Conservation (phyloP, 2,113 vertebrate species). For the Embiotoca jacksoni region DNA sequence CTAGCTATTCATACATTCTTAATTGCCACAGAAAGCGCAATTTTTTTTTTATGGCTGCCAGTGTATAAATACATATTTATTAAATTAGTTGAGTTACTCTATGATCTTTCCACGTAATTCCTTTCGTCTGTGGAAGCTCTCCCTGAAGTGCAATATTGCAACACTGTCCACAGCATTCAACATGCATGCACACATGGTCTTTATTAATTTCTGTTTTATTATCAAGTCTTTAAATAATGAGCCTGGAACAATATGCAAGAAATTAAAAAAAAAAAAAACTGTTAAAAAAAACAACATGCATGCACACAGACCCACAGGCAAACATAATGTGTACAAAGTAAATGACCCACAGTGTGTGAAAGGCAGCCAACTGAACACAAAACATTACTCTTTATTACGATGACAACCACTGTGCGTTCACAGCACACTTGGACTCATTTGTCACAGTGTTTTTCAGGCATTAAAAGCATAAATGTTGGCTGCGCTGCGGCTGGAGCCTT, state of each 20-base stretch:
- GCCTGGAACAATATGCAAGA: constrained; percentile 10
- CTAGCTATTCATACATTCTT: not conserved
- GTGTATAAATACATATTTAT: not conserved
- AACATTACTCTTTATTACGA: constrained; percentile 68
- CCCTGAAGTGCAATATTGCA: not conserved
- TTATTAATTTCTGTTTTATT: constrained; percentile 38
- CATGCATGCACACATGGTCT: constrained; percentile 18
- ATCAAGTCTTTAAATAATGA: constrained; percentile 41
- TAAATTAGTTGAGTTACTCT: not conserved
- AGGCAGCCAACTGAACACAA: constrained; percentile 44
- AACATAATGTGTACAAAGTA: constrained; percentile 44
- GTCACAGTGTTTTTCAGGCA: constrained; percentile 43
- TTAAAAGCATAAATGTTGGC: constrained; percentile 49
- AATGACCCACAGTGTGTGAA: constrained; percentile 31
- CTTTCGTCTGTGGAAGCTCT: not conserved
- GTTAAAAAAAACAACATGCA: not conserved
- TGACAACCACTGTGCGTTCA: constrained; percentile 49
- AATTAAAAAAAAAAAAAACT: not conserved
- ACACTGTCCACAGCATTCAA: not conserved
- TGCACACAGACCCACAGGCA: constrained; percentile 17
- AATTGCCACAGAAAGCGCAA: not conserved
- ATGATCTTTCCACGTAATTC: not conserved
- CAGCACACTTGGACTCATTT: constrained; percentile 46
- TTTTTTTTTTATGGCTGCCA: not conserved
- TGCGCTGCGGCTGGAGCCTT: constrained; percentile 30